Evolutionary conservation across 2,113 vertebrate species (phyloP).

Genomic region (Ptyas mucosa): DNA sequence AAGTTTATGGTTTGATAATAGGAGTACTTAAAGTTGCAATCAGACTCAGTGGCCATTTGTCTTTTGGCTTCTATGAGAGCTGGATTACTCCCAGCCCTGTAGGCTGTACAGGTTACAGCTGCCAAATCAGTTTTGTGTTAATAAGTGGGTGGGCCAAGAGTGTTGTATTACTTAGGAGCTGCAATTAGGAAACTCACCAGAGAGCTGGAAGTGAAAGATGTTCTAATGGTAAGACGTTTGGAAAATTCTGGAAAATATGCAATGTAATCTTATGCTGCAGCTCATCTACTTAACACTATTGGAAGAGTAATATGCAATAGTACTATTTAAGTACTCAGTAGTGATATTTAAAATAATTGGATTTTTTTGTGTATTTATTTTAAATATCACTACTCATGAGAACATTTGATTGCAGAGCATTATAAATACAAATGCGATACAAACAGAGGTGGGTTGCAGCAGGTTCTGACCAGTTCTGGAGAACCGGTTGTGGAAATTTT

Average conservation of each 20-base stretch:
- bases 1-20: not conserved
- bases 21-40: not conserved
- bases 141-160: not conserved
- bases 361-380: not conserved
- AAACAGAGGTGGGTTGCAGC: no score
- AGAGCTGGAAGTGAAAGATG: not conserved
- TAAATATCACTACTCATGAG: not conserved
- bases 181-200: not conserved
- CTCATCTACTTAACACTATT: not conserved
- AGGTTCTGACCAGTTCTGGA: no score
- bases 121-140: constrained; percentile 2
- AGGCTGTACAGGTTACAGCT: not conserved
- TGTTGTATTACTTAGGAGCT: not conserved
- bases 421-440: not conserved
- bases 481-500: no score
- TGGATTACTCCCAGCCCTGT: not conserved
- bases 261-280: not conserved
- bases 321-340: not conserved
- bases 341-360: not conserved
- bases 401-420: not conserved
- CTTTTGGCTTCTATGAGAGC: not conserved
- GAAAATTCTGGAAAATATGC: not conserved
- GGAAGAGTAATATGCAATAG: not conserved
- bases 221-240: not conserved
- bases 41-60: not conserved